Evolutionary conservation across 2,888 invertebrate genomes (phyloP), one percentile per base, ranked within the genome.

Genomic region (Drosophila neutralis): DNA sequence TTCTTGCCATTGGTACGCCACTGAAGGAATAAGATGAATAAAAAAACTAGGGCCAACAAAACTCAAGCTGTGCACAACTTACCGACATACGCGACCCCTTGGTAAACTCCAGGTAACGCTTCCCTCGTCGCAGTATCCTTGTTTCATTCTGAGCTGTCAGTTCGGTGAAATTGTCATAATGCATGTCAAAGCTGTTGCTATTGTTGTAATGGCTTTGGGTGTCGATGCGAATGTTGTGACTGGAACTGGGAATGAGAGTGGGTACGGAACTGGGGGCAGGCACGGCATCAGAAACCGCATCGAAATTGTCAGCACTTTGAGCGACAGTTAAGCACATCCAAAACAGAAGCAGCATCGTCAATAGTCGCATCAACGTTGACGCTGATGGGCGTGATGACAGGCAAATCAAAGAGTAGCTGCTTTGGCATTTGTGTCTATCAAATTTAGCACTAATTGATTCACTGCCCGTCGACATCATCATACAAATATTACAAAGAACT

Each of bases 1-100:
- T 95, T 94, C 93, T 96, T 97, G 76, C 95, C 95, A 91, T 96
- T 96, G 4, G 96, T 91, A 63, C 97, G 95, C 81, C 96, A 93
- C 97, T 97, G 93, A 38, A 92, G 85, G 13, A 42, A 21, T 6
- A 27, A 24, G n/a, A 21, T 33, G 35, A 29, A 54, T 35, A 27
- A 18, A 18, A 10, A 18, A 29, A 8, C 3, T 27, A 1, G 31
- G 5, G 13, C 42, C 2, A 24, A 36, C 48, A 61, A 59, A 21
- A 6, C 2, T 24, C 0, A 24, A 4, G 27, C 27, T 27, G 27
- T 27, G 27, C 27, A 27, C 27, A 27, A 91, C 92, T 78, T 74
- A 93, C 93, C 82, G 92, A 93, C 86, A 93, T 91, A 80, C 92
- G 91, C 6, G 92, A 79, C 35, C 91, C 92, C 56, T 92, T 91